Evolutionary conservation across 2,888 invertebrate genomes (phyloP).

Genomic region (Sesia bembeciformis): DNA sequence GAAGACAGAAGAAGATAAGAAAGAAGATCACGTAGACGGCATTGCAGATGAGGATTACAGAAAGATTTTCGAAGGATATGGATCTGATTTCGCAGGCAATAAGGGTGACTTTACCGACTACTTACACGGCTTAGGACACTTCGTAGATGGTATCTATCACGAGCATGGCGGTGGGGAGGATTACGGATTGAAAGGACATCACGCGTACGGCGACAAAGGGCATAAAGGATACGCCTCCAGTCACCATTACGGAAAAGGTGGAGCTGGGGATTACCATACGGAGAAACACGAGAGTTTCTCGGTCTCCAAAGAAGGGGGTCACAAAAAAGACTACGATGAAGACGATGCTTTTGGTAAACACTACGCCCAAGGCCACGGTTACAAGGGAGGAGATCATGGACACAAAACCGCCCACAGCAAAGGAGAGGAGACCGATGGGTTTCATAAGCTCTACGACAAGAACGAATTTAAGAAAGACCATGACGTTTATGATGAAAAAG

Average conservation of each 20-base stretch:
- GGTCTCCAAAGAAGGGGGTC: constrained; percentile 62
- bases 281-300: constrained; percentile 70
- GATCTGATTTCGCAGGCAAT: constrained; percentile 43
- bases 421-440: constrained; percentile 78
- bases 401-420: constrained; percentile 71
- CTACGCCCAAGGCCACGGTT: constrained; percentile 62
- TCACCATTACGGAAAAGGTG: constrained; percentile 69
- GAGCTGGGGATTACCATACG: constrained; percentile 68
- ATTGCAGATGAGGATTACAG: constrained; percentile 45
- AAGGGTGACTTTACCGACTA: constrained; percentile 49
- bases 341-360: constrained; percentile 66
- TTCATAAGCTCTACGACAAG: constrained; percentile 79
- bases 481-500: constrained; percentile 79
- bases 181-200: constrained; percentile 49
- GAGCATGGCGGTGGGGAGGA: constrained; percentile 53
- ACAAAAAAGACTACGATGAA: constrained; percentile 66
- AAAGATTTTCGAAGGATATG: constrained; percentile 40
- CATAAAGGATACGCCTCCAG: constrained; percentile 65
- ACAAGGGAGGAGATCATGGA: constrained; percentile 69
- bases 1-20: constrained; percentile 25
- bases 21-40: constrained; percentile 29
- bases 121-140: constrained; percentile 37
- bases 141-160: constrained; percentile 33
- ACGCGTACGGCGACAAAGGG: constrained; percentile 66
- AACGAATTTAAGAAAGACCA: constrained; percentile 83